These are phyloP conservation scores for Tachypleus tridentatus DNA, from an alignment of 1,140 invertebrate species.

Conservation along the genomic window DNA sequence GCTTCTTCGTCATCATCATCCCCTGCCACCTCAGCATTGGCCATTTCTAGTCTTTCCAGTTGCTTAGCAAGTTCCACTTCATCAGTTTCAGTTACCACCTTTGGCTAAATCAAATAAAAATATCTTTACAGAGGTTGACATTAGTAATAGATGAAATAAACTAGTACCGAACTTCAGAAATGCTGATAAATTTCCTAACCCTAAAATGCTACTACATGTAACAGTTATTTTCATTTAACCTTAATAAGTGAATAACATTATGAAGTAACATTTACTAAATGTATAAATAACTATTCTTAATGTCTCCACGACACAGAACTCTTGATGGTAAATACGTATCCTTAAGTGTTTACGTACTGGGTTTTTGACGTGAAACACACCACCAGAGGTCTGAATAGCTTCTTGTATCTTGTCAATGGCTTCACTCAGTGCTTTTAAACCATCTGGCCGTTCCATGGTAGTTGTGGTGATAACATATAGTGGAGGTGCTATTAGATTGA, in stretches of 20 bases:
- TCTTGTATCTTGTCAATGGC: constrained; percentile 78
- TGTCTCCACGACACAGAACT: not conserved
- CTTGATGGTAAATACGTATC: not conserved
- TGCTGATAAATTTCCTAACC: too few species aligned
- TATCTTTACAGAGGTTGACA: not conserved
- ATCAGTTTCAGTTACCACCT: constrained; percentile 95
- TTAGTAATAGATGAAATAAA: too few species aligned
- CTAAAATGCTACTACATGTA: too few species aligned
- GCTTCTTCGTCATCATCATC: constrained; percentile 41
- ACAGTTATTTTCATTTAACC: too few species aligned
- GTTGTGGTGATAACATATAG: constrained; percentile 97
- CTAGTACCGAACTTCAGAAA: too few species aligned
- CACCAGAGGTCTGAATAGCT: constrained; percentile 68
- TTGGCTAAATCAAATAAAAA: constrained; percentile 51
- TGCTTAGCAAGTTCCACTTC: constrained; percentile 90
- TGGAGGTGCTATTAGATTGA: constrained; percentile 97
- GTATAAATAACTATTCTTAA: too few species aligned
- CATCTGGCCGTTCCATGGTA: constrained; percentile 89
- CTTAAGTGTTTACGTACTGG: constrained; percentile 47
- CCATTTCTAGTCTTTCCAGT: constrained; percentile 83
- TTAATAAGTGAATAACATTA: too few species aligned
- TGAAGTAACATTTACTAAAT: too few species aligned
- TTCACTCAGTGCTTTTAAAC: constrained; percentile 72
- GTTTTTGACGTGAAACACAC: constrained; percentile 90
- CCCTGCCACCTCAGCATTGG: constrained; percentile 80